phyloP scores from a whole-genome alignment of 1,140 invertebrate species.

The Atta colombica region DNA sequence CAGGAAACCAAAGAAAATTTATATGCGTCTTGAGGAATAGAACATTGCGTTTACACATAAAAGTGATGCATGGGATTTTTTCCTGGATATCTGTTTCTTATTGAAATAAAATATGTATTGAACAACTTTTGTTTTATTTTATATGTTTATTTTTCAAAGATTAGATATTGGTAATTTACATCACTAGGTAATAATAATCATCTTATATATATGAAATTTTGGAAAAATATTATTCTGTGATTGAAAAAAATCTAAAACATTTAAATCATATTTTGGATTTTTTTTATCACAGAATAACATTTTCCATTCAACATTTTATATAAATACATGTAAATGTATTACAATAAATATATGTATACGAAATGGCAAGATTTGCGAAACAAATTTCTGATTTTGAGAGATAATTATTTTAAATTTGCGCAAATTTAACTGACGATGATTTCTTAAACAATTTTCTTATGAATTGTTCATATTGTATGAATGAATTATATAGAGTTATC shows the following conservation, averaged over 20 bases:
- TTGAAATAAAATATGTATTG: not conserved
- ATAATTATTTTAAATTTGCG: not conserved
- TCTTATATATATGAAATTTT: too few relatives aligned
- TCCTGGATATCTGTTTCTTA: not conserved
- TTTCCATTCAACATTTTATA: not conserved
- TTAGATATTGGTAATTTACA: not conserved
- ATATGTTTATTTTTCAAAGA: not conserved
- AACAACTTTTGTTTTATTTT: not conserved
- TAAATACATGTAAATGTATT: too few relatives aligned
- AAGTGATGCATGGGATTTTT: not conserved
- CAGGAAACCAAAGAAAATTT: not conserved
- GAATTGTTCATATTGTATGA: too few relatives aligned
- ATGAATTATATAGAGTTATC: too few relatives aligned
- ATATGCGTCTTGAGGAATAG: not conserved
- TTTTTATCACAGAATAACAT: not conserved
- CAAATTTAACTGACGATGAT: too few relatives aligned
- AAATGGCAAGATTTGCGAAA: not conserved
- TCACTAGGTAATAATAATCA: too few relatives aligned
- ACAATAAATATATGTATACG: not conserved
- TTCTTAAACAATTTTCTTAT: too few relatives aligned
- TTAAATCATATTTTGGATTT: not conserved
- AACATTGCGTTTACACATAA: not conserved
- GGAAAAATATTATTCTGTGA: too few relatives aligned
- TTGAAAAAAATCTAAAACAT: not conserved
- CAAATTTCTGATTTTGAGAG: not conserved